phyloP scores from a whole-genome alignment of 2,113 vertebrate genomes.

The Recurvirostra avosetta region DNA sequence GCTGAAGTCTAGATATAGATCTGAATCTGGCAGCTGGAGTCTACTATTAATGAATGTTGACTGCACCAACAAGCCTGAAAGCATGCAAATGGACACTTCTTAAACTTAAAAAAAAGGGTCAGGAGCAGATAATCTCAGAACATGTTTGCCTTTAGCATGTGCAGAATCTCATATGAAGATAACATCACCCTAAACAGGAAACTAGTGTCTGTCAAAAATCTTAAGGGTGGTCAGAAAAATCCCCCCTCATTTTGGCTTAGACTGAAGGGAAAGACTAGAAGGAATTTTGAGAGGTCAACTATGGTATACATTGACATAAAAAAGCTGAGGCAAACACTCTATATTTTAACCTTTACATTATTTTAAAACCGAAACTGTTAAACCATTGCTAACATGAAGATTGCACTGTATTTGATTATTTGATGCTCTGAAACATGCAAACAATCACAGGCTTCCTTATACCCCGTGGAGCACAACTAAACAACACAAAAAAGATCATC shows the following conservation, averaged over 20 bases:
- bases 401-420: constrained; percentile 66
- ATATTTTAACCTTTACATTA: constrained; percentile 19
- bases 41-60: background rate
- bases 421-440: constrained; percentile 41
- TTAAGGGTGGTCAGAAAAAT: constrained; percentile 48
- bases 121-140: background rate
- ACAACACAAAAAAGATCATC: constrained; percentile 18
- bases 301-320: constrained; percentile 19
- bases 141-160: constrained; percentile 11
- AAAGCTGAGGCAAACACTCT: constrained; percentile 20
- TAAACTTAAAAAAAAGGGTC: background rate
- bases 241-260: background rate
- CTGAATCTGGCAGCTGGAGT: constrained; percentile 34
- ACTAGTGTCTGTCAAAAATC: constrained; percentile 21
- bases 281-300: constrained; percentile 46
- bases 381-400: constrained; percentile 60
- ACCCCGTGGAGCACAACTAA: constrained; percentile 70
- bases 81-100: background rate
- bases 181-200: constrained; percentile 48
- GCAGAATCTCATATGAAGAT: constrained; percentile 26
- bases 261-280: constrained; percentile 1
- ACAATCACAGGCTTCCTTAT: constrained; percentile 65
- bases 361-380: constrained; percentile 35
- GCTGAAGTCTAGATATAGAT: background rate
- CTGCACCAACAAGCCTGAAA: background rate